These are phyloP conservation scores for Burhinus bistriatus DNA, from an alignment of 2,113 vertebrate genomes.

Conservation along the genomic window DNA sequence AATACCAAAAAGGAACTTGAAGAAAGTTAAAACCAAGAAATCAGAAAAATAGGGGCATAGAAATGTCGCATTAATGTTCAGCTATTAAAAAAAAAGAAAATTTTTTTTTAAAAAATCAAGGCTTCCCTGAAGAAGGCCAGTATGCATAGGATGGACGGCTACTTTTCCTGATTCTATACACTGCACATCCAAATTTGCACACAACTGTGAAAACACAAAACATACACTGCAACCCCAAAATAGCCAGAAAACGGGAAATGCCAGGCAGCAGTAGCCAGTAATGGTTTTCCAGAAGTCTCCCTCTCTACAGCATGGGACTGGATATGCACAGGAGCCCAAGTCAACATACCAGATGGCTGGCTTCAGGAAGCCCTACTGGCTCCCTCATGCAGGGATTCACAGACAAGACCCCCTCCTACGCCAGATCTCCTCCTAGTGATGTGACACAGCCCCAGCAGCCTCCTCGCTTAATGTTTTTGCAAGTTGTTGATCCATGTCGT, in stretches of 20 bases:
- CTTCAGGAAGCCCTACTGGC: neutral
- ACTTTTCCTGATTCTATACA: neutral
- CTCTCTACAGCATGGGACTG: neutral
- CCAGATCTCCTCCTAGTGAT: neutral
- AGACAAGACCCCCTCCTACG: rapidly evolving
- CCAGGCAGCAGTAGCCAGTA: neutral
- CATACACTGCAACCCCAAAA: neutral
- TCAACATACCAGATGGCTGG: rapidly evolving
- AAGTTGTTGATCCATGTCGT: neutral
- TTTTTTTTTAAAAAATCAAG: neutral
- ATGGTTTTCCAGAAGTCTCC: neutral
- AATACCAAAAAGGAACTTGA: neutral
- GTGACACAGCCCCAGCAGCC: neutral
- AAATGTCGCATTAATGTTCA: neutral
- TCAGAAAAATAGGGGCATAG: rapidly evolving
- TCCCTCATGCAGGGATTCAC: neutral
- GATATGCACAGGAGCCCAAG: rapidly evolving
- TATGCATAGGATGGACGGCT: neutral
- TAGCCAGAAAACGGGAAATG: neutral
- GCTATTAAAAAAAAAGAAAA: neutral
- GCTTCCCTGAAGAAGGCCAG: neutral
- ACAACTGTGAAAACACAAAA: neutral
- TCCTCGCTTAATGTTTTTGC: neutral
- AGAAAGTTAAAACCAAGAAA: neutral
- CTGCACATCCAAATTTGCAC: neutral